Evolutionary conservation across 2,797 vertebrate genomes (phyloP).

Genomic region (Cyclopterus lumpus): DNA sequence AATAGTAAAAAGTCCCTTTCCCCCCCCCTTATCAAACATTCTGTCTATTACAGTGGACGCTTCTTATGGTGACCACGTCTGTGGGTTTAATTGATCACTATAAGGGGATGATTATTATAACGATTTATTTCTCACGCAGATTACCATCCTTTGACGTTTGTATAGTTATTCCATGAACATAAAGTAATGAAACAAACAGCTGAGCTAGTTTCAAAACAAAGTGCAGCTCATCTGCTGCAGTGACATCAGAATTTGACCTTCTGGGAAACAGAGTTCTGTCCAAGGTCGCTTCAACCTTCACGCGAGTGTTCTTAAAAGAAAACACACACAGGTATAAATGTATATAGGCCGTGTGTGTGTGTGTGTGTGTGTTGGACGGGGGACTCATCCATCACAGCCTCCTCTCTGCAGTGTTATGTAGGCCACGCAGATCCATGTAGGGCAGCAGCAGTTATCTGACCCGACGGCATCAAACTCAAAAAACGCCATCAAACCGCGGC

Average conservation of each 20-base stretch:
- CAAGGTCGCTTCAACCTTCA: constrained; percentile 20
- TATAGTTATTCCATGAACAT: background rate
- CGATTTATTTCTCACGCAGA: background rate
- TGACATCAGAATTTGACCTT: background rate
- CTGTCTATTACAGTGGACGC: too few relatives aligned
- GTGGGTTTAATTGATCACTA: background rate
- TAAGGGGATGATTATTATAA: background rate
- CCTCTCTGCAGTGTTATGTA: constrained; percentile 60
- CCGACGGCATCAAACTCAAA: constrained; percentile 27
- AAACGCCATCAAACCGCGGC: background rate
- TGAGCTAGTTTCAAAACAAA: background rate
- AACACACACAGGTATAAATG: constrained; percentile 18
- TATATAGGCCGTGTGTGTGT: constrained; percentile 40
- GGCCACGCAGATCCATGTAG: constrained; percentile 60
- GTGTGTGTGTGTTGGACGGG: constrained; percentile 9
- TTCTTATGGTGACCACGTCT: too few relatives aligned
- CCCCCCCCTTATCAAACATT: too few relatives aligned
- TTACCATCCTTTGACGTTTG: background rate
- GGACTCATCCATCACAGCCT: constrained; percentile 50
- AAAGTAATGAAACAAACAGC: background rate
- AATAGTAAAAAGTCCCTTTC: too few relatives aligned
- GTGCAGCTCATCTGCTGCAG: background rate
- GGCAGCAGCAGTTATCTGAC: constrained; percentile 53
- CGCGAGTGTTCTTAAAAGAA: background rate
- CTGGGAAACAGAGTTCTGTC: background rate